Conservation (phyloP, 2,888 invertebrate genomes). For the Lycaena phlaeas region DNA sequence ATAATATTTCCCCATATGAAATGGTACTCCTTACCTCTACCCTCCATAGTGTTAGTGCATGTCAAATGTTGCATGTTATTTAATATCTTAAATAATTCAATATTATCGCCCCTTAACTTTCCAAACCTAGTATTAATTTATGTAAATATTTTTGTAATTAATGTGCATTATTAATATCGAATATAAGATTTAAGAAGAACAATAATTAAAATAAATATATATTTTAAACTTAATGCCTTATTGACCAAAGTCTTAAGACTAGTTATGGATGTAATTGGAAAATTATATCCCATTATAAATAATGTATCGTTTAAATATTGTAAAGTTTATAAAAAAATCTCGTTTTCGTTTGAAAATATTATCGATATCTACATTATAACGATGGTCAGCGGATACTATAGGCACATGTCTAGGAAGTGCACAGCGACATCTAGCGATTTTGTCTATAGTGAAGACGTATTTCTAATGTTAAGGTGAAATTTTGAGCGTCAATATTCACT, state of each 20-base stretch:
- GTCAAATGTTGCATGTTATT: too few species aligned
- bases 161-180: slow-evolving; percentile 56
- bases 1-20: too few species aligned
- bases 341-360: slow-evolving; percentile 54
- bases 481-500: too few species aligned
- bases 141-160: slow-evolving; percentile 63
- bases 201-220: slow-evolving; percentile 68
- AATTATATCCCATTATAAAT: slow-evolving; percentile 53
- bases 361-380: slow-evolving; percentile 42
- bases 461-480: background rate
- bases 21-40: too few species aligned
- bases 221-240: slow-evolving; percentile 74
- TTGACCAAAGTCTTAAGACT: slow-evolving; percentile 74
- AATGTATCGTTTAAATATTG: slow-evolving; percentile 66
- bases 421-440: too few species aligned
- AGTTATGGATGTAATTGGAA: slow-evolving; percentile 58
- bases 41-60: too few species aligned
- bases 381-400: slow-evolving; percentile 17
- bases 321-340: slow-evolving; percentile 59
- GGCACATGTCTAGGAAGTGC: too few species aligned
- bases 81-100: too few species aligned
- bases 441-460: background rate
- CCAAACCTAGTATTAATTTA: slow-evolving; percentile 15
- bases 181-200: slow-evolving; percentile 63
- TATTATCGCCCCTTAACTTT: slow-evolving; percentile 4